phyloP scores from a whole-genome alignment of 2,888 invertebrate genomes.

The Cordilura impudica region DNA sequence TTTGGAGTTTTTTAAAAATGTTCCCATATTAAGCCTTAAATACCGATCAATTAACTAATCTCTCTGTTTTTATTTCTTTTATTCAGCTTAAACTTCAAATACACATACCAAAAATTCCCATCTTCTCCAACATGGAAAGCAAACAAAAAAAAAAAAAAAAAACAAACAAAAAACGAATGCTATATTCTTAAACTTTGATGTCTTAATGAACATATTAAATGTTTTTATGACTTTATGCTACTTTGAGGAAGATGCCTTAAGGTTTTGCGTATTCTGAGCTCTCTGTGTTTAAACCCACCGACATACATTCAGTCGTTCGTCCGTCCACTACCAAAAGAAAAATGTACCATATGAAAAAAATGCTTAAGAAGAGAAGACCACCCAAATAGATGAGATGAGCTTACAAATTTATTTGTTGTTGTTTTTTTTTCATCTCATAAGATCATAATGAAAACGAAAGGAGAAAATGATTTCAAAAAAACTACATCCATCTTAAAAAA shows the following conservation, averaged over 20 bases:
- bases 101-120: neutral
- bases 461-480: conserved; percentile 55
- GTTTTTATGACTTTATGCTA: conserved; percentile 61
- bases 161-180: neutral
- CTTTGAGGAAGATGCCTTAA: conserved; percentile 48
- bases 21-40: conserved; percentile 56
- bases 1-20: neutral
- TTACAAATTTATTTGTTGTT: conserved; percentile 46
- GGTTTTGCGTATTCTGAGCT: conserved; percentile 53
- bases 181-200: conserved; percentile 58
- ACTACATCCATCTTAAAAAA: neutral
- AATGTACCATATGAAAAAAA: conserved; percentile 41
- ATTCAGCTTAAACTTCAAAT: neutral
- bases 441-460: conserved; percentile 62
- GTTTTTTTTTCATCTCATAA: conserved; percentile 17
- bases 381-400: conserved; percentile 60
- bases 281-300: conserved; percentile 41
- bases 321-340: conserved; percentile 62
- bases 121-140: conserved; percentile 4
- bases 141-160: neutral
- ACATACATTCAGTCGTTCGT: conserved; percentile 3
- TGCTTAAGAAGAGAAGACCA: conserved; percentile 57
- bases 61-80: conserved; percentile 16
- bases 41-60: conserved; percentile 62
- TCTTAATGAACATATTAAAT: conserved; percentile 62